Base-by-base conservation (phyloP, 2,888 invertebrate genomes). In the Leucophora obtusa region DNA sequence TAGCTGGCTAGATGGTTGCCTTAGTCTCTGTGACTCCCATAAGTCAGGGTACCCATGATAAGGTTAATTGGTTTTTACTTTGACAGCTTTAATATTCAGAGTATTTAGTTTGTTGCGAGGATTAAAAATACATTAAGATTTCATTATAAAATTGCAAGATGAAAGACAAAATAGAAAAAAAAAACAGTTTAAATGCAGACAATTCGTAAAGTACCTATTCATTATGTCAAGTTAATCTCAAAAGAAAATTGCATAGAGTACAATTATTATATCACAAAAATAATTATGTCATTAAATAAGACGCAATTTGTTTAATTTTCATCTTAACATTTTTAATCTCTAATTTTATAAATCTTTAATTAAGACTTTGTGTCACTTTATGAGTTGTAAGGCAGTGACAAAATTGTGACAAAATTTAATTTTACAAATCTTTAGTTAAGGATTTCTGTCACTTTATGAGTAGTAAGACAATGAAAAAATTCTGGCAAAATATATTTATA, bases 71-170 rank as follows among this genome's bases (percentile, higher is more conserved):
- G 68, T 66, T 54, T 63, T 69, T 58, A 18, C n/a, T 47, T 58
- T 69, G 79, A 69, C 79, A 74, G 72, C 73, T 73, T 69, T 73
- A 73, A 62, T 65, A 59, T 43, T 58, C 59, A 2, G 7, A 21
- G 79, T 60, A 51, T 58, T 62, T 43, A 47, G 43, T 62, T 63
- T 33, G 58, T 21, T 65, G 58, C 43, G 72, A 65, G 76, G 63
- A 80, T 76, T 80, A 63, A 80, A 80, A 76, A 63, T 63, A 68
- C 47, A 76, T 75, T 80, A 75, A 75, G 62, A 72, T 53, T 72
- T 80, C 43, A 47, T 47, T 47, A 47, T 47, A 47, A 47, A 47
- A 47, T 47, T 47, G 43, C 43, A 43, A 4, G 5, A 43, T 9
- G 5, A 43, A 43, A n/a, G n/a, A n/a, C n/a, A n/a, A 43, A 43